Base-by-base conservation (phyloP, 2,888 invertebrate species). In the Chymomyza fuscimana region DNA sequence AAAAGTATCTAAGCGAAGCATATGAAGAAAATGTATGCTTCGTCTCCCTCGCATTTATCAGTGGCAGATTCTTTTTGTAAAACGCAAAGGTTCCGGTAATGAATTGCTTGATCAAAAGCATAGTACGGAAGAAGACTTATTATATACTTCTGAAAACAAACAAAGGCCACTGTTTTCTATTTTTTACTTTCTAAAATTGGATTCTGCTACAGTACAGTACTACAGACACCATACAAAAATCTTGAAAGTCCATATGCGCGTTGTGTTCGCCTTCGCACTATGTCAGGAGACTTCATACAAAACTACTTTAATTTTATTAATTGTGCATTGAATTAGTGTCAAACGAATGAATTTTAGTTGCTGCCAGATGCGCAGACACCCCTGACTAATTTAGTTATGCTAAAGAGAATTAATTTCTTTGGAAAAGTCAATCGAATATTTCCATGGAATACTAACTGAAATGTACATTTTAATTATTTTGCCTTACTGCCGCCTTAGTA, bases 311-410 rank as follows among this genome's bases (percentile, higher is more conserved):
- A 70, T 62, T 70, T 70, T 22, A 63, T 70, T 70, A 70, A 70
- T 65, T 74, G 74, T 67, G 62, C 74, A 74, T 19, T 74, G 74
- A 74, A 72, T 74, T 72, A 70, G 70, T 72, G 51, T 65, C 74
- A 70, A 70, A 15, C 66, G 70, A 74, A 40, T 70, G 65, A 32
- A 66, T 60, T 54, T 46, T 54, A 54, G 15, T 54, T 54, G 54
- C 54, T n/a, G 54, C 29, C 9, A 10, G 40, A 46, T 46, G 40
- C 40, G 40, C 40, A 12, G 12, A 46, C 40, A 46, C 40, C 40
- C 40, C 12, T 46, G 4, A 46, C 40, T 46, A 46, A 46, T 12
- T 46, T 7, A 46, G 10, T 46, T 46, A 46, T 46, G 12, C 40
- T 46, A 4, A 12, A 10, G 40, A 46, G 12, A 46, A 12, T 12